Evolutionary conservation across 2,888 invertebrate genomes (phyloP).

Genomic region (Litoditis marina): DNA sequence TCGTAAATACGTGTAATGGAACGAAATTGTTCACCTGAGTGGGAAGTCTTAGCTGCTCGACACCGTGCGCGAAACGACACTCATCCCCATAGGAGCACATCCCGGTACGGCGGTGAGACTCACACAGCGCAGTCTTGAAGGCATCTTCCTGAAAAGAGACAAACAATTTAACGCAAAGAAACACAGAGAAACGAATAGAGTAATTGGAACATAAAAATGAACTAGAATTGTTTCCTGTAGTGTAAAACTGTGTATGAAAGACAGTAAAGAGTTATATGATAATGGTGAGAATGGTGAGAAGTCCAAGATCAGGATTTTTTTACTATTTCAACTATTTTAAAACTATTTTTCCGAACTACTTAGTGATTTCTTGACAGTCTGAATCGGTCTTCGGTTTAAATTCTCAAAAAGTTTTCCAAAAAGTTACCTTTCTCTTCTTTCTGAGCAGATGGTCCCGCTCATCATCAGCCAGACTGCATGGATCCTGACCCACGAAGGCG

Average conservation of each 20-base stretch:
- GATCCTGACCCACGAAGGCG: slow-evolving; percentile 21
- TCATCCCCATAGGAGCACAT: slow-evolving; percentile 35
- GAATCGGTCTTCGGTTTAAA: no score
- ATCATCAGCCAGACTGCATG: slow-evolving; percentile 32
- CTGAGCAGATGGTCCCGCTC: slow-evolving; percentile 32
- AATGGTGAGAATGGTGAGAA: no score
- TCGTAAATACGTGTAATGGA: no score
- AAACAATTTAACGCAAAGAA: background rate
- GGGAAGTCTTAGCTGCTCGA: slow-evolving; percentile 38
- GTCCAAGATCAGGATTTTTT: no score
- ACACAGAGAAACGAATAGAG: no score
- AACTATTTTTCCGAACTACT: background rate
- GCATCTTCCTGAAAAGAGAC: slow-evolving; percentile 32
- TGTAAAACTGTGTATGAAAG: no score
- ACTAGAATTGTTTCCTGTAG: no score
- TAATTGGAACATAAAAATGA: no score
- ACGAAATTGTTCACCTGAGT: slow-evolving; percentile 30
- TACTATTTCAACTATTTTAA: background rate
- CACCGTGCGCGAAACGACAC: slow-evolving; percentile 43
- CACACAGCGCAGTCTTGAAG: slow-evolving; percentile 48
- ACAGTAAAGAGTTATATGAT: no score
- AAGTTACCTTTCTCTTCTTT: slow-evolving; percentile 29
- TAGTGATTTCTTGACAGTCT: no score
- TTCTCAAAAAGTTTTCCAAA: no score
- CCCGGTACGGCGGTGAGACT: slow-evolving; percentile 30